Evolutionary conservation across 2,888 invertebrate genomes (phyloP), one percentile per base, ranked within the genome.

Genomic region (Julus scandinavius): DNA sequence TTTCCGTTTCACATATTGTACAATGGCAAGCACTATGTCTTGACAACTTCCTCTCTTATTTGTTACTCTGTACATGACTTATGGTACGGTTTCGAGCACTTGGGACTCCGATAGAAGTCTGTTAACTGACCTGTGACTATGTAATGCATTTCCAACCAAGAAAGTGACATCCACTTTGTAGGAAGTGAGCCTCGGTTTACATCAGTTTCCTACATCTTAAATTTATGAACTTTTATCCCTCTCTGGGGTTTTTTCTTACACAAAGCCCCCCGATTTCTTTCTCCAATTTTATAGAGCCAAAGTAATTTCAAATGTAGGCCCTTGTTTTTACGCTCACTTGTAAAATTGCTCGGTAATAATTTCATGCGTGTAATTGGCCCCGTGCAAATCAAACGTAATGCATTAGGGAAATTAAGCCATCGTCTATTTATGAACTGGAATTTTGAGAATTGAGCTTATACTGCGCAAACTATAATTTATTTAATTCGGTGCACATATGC

Each of bases 101-200:
- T 41, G 85, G 49, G 85, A 49, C 85, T 49, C 20, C 41, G 49
- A 49, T 49, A 41, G 41, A 85, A 85, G n/a, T 85, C 41, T 85
- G 85, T 85, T 85, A 85, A 85, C 85, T 85, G 85, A 85, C 85
- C 85, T 85, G 85, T 85, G 85, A 85, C 85, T 49, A 85, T 41
- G 49, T 85, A 85, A 85, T 85, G 85, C 85, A 85, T 85, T 85
- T 85, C 85, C 41, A 85, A 49, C 85, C 41, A 41, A 72, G 85
- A 85, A 85, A 85, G 49, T 85, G 85, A 85, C 85, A 85, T 85
- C 85, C 49, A 49, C 85, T 85, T 49, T 85, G 85, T 41, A 85
- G 85, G 85, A 45, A 85, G 41, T 85, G 41, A 41, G 41, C 85
- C n/a, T 85, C 85, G 85, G 41, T 85, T 85, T 85, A 85, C 85